phyloP scores from a whole-genome alignment of 2,888 invertebrate genomes.

The Epirrhoe tristata region DNA sequence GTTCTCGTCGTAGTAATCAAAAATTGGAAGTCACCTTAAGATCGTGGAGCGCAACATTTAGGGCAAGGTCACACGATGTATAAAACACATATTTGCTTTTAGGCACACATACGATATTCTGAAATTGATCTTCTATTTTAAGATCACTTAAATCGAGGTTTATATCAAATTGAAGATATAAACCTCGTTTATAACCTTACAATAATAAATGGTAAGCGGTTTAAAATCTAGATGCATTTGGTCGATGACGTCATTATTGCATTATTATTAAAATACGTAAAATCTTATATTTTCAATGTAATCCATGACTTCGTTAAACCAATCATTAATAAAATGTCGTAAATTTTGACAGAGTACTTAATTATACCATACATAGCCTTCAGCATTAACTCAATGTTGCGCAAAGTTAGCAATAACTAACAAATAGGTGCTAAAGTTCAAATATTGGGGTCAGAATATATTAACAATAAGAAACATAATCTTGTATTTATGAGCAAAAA shows the following conservation, averaged over 20 bases:
- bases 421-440: conserved; percentile 11
- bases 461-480: neutral
- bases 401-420: conserved; percentile 13
- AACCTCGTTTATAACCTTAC: no score
- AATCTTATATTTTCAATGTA: neutral
- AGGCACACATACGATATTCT: conserved; percentile 24
- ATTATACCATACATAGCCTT: conserved; percentile 33
- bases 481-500: neutral
- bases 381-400: conserved; percentile 16
- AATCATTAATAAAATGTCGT: neutral
- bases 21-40: conserved; percentile 60
- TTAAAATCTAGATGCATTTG: no score
- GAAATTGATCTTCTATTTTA: conserved; percentile 19
- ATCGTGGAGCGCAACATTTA: conserved; percentile 46
- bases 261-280: no score
- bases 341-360: conserved; percentile 4
- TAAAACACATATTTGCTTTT: conserved; percentile 40
- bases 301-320: neutral
- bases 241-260: neutral
- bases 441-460: conserved; percentile 4
- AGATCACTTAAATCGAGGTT: conserved; percentile 23
- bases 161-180: neutral
- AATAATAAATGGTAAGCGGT: no score
- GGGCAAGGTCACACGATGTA: conserved; percentile 44
- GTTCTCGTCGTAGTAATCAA: conserved; percentile 56